Evolutionary conservation across 2,888 invertebrate species (phyloP).

Genomic region (Tinea trinotella): DNA sequence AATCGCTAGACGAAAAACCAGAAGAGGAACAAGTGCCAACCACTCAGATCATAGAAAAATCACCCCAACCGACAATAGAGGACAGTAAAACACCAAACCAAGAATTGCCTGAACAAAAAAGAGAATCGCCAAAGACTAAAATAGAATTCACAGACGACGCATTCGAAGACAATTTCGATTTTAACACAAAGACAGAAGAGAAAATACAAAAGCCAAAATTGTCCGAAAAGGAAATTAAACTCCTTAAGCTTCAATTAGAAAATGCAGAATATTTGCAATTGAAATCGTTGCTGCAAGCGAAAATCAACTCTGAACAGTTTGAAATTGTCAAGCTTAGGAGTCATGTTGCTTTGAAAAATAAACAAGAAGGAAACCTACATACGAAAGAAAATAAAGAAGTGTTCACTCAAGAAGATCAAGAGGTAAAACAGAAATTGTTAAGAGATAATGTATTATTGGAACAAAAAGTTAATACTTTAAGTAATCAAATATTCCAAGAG

Average conservation of each 20-base stretch:
- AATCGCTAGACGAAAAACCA: slow-evolving; percentile 49
- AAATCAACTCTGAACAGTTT: slow-evolving; percentile 80
- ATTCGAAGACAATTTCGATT: slow-evolving; percentile 43
- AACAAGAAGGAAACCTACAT: slow-evolving; percentile 45
- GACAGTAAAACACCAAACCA: slow-evolving; percentile 16
- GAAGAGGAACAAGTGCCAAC: slow-evolving; percentile 35
- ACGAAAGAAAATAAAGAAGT: slow-evolving; percentile 50
- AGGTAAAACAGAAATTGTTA: slow-evolving; percentile 52
- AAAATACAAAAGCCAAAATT: slow-evolving; percentile 58
- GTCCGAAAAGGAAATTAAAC: slow-evolving; percentile 70
- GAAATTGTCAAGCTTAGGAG: slow-evolving; percentile 78
- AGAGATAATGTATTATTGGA: slow-evolving; percentile 79
- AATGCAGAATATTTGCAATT: slow-evolving; percentile 77
- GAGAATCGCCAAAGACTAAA: slow-evolving; percentile 32
- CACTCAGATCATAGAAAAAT: slow-evolving; percentile 24
- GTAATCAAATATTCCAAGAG: slow-evolving; percentile 81
- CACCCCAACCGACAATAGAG: slow-evolving; percentile 25
- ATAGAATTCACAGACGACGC: slow-evolving; percentile 41
- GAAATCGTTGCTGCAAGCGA: slow-evolving; percentile 77
- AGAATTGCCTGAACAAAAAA: slow-evolving; percentile 20
- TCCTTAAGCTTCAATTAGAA: slow-evolving; percentile 75
- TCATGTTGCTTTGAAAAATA: slow-evolving; percentile 62
- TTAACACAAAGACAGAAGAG: slow-evolving; percentile 33
- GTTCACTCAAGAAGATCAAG: slow-evolving; percentile 49
- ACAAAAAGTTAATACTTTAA: slow-evolving; percentile 76